phyloP scores from a whole-genome alignment of 2,113 vertebrate species.

The Channa maculata region DNA sequence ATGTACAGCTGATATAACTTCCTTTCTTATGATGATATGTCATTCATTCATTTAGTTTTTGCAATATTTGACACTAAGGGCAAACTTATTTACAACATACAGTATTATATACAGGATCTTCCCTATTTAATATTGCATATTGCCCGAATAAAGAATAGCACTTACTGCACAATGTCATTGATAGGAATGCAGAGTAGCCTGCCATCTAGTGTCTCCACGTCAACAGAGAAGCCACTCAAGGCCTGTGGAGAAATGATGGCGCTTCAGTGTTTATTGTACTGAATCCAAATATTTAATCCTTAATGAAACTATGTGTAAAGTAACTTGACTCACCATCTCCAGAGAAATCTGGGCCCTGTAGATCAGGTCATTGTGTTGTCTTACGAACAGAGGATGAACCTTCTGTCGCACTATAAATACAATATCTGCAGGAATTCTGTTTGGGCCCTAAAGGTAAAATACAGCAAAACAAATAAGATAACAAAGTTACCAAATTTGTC shows the following conservation, averaged over 20 bases:
- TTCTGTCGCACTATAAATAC: conserved; percentile 92
- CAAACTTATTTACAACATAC: background rate
- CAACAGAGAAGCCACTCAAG: conserved; percentile 88
- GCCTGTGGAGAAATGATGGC: conserved; percentile 81
- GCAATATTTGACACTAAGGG: background rate
- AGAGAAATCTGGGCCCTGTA: conserved; percentile 82
- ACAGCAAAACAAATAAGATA: background rate
- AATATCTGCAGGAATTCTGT: conserved; percentile 92
- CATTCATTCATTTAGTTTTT: background rate
- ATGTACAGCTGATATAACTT: background rate
- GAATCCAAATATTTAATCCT: background rate
- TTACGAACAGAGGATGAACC: conserved; percentile 85
- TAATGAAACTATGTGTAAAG: background rate
- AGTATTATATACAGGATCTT: background rate
- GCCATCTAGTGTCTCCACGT: conserved; percentile 91
- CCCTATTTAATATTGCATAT: background rate
- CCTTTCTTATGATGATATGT: background rate
- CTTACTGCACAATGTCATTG: conserved; percentile 95
- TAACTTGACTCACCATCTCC: conserved; percentile 83
- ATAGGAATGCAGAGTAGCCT: conserved; percentile 90
- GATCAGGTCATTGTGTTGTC: conserved; percentile 84
- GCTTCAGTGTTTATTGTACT: background rate
- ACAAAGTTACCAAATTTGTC: too few species aligned
- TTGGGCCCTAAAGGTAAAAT: conserved; percentile 87
- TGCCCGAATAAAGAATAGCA: conserved; percentile 5